These are phyloP conservation scores for Cotesia glomerata DNA, from an alignment of 1,140 invertebrate species.

Conservation along the genomic window DNA sequence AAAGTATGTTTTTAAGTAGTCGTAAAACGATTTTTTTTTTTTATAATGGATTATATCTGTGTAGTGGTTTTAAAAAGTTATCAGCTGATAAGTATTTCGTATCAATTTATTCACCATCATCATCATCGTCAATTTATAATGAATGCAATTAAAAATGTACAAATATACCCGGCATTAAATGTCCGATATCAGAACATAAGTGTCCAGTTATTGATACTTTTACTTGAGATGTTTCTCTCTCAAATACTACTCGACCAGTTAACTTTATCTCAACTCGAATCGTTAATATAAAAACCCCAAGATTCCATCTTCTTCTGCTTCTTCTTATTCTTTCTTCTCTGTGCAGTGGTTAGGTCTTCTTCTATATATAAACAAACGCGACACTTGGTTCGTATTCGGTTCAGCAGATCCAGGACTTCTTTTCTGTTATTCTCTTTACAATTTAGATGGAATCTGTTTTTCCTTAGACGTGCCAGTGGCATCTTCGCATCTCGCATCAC, in stretches of 20 bases:
- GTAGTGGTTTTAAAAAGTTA: too few species aligned
- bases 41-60: too few species aligned
- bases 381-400: background rate
- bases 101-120: too few species aligned
- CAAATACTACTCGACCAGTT: background rate
- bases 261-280: background rate
- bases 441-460: conserved; percentile 47
- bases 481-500: background rate
- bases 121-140: too few species aligned
- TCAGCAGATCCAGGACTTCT: background rate
- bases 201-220: too few species aligned
- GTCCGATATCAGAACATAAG: background rate
- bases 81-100: too few species aligned
- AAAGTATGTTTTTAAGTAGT: too few species aligned
- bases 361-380: background rate
- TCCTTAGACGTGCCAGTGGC: conserved; percentile 36
- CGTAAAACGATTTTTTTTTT: too few species aligned
- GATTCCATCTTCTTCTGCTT: background rate
- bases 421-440: conserved; percentile 32
- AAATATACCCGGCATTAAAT: background rate
- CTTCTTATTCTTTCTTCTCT: background rate
- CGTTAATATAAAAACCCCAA: background rate
- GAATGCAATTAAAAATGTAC: background rate
- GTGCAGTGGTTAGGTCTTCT: background rate
- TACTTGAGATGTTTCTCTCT: background rate